Conservation (phyloP, 2,888 invertebrate species). For the Drosophila subsilvestris region DNA sequence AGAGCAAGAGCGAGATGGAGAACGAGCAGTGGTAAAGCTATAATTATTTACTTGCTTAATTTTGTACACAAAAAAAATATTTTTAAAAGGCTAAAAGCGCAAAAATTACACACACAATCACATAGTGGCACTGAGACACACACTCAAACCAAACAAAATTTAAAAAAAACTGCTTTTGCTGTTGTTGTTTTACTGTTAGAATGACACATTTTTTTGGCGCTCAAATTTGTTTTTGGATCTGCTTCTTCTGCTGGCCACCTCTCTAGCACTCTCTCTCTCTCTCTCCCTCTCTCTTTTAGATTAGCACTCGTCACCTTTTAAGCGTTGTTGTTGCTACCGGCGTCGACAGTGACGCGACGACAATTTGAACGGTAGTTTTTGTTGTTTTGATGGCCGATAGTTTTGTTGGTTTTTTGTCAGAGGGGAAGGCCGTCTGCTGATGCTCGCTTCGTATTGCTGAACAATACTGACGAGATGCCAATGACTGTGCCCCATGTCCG, state of each 20-base stretch:
- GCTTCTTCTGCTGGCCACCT: background rate
- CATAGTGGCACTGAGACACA: background rate
- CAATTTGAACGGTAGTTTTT: constrained; percentile 10
- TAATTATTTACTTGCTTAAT: constrained; percentile 63
- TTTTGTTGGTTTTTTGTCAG: background rate
- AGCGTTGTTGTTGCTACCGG: constrained; percentile 34
- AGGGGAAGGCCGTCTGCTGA: constrained; percentile 30
- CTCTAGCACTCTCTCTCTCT: background rate
- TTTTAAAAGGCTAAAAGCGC: background rate
- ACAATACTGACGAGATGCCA: constrained; percentile 65
- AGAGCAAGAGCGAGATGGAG: constrained; percentile 14
- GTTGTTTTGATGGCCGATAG: constrained; percentile 32
- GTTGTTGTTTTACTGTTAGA: constrained; percentile 41
- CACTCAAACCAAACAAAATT: background rate
- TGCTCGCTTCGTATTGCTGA: constrained; percentile 68
- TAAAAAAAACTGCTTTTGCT: background rate
- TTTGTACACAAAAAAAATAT: constrained; percentile 36
- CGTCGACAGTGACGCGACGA: constrained; percentile 8
- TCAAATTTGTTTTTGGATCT: constrained; percentile 48
- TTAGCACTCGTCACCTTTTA: constrained; percentile 65
- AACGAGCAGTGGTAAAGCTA: constrained; percentile 26
- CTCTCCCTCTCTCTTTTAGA: background rate
- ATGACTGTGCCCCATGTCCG: constrained; percentile 51
- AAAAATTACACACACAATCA: constrained; percentile 3
- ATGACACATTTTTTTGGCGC: constrained; percentile 59